These are phyloP conservation scores for Hippocampus guttulatus DNA, from an alignment of 2,113 vertebrate genomes.

Conservation along the genomic window DNA sequence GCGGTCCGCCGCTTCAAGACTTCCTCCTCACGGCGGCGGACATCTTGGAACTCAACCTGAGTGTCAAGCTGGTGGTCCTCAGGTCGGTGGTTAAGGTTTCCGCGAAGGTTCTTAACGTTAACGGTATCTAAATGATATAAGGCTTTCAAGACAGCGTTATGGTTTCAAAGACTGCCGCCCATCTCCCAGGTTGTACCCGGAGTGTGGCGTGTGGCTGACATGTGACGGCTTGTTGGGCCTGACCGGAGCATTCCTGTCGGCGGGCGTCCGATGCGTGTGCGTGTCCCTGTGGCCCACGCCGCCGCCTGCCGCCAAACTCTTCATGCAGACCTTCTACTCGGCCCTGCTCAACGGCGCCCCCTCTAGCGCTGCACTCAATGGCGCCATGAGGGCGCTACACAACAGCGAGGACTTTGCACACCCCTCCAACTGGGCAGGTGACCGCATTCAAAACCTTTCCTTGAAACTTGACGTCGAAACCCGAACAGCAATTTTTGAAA, in stretches of 20 bases:
- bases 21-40: constrained; percentile 92
- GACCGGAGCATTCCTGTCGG: constrained; percentile 88
- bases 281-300: constrained; percentile 89
- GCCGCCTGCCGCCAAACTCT: constrained; percentile 85
- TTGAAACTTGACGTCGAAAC: neutral
- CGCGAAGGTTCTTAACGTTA: accelerated
- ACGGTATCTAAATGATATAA: no score
- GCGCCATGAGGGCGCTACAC: constrained; percentile 90
- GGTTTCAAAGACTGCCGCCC: neutral
- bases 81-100: constrained; percentile 55
- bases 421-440: constrained; percentile 94
- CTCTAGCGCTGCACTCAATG: constrained; percentile 82
- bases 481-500: no score
- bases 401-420: constrained; percentile 89
- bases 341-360: constrained; percentile 86
- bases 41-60: constrained; percentile 82
- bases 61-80: constrained; percentile 85
- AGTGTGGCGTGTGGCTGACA: constrained; percentile 81
- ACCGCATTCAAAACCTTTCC: neutral
- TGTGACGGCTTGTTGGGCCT: constrained; percentile 87
- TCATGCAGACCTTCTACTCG: constrained; percentile 86
- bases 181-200: constrained; percentile 76
- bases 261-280: constrained; percentile 87
- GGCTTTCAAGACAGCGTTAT: neutral
- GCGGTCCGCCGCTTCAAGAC: constrained; percentile 87